A percentile compares a stretch with the other conserved stretches of the same genome.
Conservation (phyloP, 1,140 invertebrate genomes). For the Drosophila suzukii region DNA sequence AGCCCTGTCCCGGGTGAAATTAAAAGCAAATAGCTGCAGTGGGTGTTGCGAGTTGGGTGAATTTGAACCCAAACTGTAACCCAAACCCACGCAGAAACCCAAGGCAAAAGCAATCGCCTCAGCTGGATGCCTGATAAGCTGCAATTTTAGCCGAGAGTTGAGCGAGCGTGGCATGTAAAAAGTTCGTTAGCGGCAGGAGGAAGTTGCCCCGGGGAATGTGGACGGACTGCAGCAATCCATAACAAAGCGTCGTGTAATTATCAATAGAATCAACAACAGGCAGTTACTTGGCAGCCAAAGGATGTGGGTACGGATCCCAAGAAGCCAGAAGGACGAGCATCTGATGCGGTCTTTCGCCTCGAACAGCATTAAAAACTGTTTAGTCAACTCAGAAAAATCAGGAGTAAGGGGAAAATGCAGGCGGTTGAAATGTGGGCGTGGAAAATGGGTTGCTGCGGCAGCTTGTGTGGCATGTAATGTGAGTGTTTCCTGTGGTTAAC, state of each 20-base stretch:
- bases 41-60: background rate
- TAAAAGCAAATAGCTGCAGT: constrained; percentile 78
- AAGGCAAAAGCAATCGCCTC: background rate
- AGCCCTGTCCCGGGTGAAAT: constrained; percentile 69
- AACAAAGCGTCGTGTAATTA: constrained; percentile 76
- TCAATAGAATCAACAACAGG: constrained; percentile 75
- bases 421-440: background rate
- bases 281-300: constrained; percentile 8
- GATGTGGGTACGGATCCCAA: constrained; percentile 10
- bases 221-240: constrained; percentile 54
- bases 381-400: constrained; percentile 6
- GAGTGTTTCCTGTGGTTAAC: constrained; percentile 34
- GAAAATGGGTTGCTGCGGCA: constrained; percentile 14
- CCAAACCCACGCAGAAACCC: background rate
- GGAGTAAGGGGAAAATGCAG: background rate
- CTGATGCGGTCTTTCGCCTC: constrained; percentile 1
- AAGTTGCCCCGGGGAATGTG: constrained; percentile 29
- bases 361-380: constrained; percentile 70
- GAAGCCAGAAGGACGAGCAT: constrained; percentile 33
- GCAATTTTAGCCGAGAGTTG: constrained; percentile 66
- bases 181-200: constrained; percentile 48
- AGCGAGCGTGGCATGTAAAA: constrained; percentile 58
- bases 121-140: constrained; percentile 64
- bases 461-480: constrained; percentile 46
- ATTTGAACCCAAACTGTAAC: background rate